Conservation (phyloP, 2,888 invertebrate species). For the Horisme vitalbata region DNA sequence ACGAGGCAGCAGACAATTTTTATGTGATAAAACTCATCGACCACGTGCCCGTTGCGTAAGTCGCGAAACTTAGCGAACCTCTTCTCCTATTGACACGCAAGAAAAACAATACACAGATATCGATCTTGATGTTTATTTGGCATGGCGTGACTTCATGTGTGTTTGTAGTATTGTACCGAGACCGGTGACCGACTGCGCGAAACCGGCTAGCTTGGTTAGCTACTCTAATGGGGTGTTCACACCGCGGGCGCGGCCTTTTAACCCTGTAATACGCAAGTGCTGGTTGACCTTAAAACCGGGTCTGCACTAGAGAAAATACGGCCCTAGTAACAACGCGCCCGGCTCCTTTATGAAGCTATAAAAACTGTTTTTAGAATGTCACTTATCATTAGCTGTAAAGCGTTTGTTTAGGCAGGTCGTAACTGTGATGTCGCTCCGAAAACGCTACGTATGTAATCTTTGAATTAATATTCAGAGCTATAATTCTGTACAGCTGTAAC, state of each 20-base stretch:
- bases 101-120: constrained; percentile 67
- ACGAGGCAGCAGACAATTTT: constrained; percentile 16
- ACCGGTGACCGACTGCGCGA: constrained; percentile 33
- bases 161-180: constrained; percentile 38
- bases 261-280: constrained; percentile 64
- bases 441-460: constrained; percentile 39
- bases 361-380: constrained; percentile 37
- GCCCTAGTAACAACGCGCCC: constrained; percentile 36
- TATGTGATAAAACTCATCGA: constrained; percentile 27
- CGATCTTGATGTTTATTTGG: constrained; percentile 70
- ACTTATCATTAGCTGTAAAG: constrained; percentile 34
- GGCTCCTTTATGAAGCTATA: constrained; percentile 62
- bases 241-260: constrained; percentile 69
- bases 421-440: constrained; percentile 22
- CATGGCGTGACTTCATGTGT: constrained; percentile 50
- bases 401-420: constrained; percentile 38
- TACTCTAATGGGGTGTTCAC: constrained; percentile 61
- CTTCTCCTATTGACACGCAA: constrained; percentile 71
- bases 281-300: constrained; percentile 69
- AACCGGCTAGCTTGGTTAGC: constrained; percentile 52
- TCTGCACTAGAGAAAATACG: constrained; percentile 40
- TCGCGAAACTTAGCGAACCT: constrained; percentile 60
- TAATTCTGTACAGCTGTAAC: constrained; percentile 38
- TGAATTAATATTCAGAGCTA: constrained; percentile 41
- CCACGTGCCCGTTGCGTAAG: constrained; percentile 76